phyloP scores from a whole-genome alignment of 2,888 invertebrate species.

The Ophraella communa region DNA sequence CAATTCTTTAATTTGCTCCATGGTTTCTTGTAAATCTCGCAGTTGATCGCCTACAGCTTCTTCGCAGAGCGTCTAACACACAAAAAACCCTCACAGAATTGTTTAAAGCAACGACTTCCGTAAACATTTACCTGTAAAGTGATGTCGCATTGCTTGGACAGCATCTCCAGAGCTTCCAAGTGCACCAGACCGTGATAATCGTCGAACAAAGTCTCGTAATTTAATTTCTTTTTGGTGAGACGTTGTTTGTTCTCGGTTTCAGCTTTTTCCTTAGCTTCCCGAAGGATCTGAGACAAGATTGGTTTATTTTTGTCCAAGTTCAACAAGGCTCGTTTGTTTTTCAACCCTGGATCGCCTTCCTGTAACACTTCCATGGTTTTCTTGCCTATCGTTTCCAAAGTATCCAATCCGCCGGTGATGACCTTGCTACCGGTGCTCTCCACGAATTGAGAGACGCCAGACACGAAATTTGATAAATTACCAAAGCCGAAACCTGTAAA shows the following conservation, averaged over 20 bases:
- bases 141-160: slow-evolving; percentile 81
- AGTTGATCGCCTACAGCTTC: slow-evolving; percentile 66
- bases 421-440: slow-evolving; percentile 70
- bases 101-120: slow-evolving; percentile 46
- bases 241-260: slow-evolving; percentile 64
- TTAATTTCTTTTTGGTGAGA: slow-evolving; percentile 63
- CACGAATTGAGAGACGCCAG: slow-evolving; percentile 71
- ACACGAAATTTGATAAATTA: slow-evolving; percentile 68
- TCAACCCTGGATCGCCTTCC: slow-evolving; percentile 89
- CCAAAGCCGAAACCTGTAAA: slow-evolving; percentile 56
- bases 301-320: slow-evolving; percentile 68
- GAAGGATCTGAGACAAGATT: slow-evolving; percentile 68
- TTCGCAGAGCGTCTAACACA: slow-evolving; percentile 60
- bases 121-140: slow-evolving; percentile 65
- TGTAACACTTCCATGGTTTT: slow-evolving; percentile 93
- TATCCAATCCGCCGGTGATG: slow-evolving; percentile 81
- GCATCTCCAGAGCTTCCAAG: slow-evolving; percentile 89
- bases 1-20: slow-evolving; percentile 79
- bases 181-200: slow-evolving; percentile 89
- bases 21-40: slow-evolving; percentile 74
- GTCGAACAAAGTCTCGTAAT: slow-evolving; percentile 84
- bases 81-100: slow-evolving; percentile 58
- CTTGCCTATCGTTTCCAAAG: slow-evolving; percentile 91
- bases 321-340: slow-evolving; percentile 76
- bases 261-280: slow-evolving; percentile 76